Evolutionary conservation across 2,113 vertebrate species (phyloP), one percentile per base, ranked within the genome.

Genomic region (Hiodon tergisus): DNA sequence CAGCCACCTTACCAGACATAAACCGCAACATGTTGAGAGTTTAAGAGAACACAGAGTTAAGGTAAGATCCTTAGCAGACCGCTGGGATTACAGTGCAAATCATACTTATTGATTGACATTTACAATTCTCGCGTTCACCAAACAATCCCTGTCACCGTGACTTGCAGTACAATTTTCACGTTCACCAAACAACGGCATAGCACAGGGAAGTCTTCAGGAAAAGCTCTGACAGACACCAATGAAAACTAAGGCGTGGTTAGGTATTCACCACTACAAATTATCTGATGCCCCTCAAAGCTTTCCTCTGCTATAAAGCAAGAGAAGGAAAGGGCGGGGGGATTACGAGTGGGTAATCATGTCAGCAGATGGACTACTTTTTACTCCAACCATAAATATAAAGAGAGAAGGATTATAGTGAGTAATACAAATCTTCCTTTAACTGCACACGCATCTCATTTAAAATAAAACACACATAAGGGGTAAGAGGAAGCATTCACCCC

Each of bases 331-430:
- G 8, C 17, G 67, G 16, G 16, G 61, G 67, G 67, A 69, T 69
- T 69, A 69, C 3, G 13, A 50, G 6, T 31, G 46, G 50, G n/a
- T 69, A 51, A 52, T 75, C 17, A 17, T 62, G 68, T 71, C 53
- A 31, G 14, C 61, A 69, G 67, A 57, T 4, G 17, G 47, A 76
- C 69, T 74, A 66, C 52, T 52, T 67, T 71, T 61, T 69, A 59
- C 50, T 61, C 74, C 50, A 16, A 46, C 67, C 9, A 7, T 66
- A 69, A 55, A 68, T 60, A 50, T 76, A 16, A 48, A 54, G 48
- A 73, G 60, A 65, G 14, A 53, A n/a, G 58, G 10, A 67, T 48
- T 16, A 5, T 5, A 61, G 6, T 52, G 4, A 9, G 52, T 14
- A 48, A 53, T 53, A 14, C 50, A 17, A 69, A 53, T 53, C 67